Evolutionary conservation across 2,797 vertebrate genomes (phyloP).

Genomic region (Hozukius guyotensis): DNA sequence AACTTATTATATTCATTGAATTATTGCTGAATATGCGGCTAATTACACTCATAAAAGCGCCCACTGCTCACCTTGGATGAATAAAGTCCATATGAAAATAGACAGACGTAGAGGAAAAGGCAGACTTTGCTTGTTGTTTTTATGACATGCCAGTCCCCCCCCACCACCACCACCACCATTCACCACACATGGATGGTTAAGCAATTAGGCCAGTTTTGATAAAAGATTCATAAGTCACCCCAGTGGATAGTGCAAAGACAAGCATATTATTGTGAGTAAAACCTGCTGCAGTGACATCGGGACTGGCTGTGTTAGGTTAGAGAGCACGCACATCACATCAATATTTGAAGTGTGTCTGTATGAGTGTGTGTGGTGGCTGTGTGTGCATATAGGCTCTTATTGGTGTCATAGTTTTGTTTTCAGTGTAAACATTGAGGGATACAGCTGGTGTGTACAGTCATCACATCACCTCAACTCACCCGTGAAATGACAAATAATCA

Average conservation of each 20-base stretch:
- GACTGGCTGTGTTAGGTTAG: slow-evolving; percentile 21
- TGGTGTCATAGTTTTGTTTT: slow-evolving; percentile 23
- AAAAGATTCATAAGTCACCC: slow-evolving; percentile 82
- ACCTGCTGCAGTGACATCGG: slow-evolving; percentile 36
- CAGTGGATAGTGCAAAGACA: slow-evolving; percentile 64
- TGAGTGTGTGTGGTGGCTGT: background rate
- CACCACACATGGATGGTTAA: slow-evolving; percentile 80
- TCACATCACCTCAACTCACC: slow-evolving; percentile 13
- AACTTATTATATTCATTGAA: background rate
- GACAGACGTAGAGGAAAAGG: background rate
- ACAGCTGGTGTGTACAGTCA: slow-evolving; percentile 5
- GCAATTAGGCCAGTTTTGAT: slow-evolving; percentile 87
- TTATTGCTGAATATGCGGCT: background rate
- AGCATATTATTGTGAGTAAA: slow-evolving; percentile 49
- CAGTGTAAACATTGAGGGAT: slow-evolving; percentile 25
- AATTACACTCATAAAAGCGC: background rate
- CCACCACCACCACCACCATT: slow-evolving; percentile 13
- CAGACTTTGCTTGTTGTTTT: slow-evolving; percentile 67
- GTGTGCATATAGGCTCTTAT: background rate
- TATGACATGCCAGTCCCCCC: slow-evolving; percentile 47
- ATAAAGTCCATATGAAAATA: background rate
- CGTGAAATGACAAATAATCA: background rate
- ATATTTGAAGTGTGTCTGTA: background rate
- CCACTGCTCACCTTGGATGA: background rate
- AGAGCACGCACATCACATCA: slow-evolving; percentile 19